A percentile compares a stretch with the other conserved stretches of the same genome.
These are phyloP conservation scores for Chionomys nivalis DNA, from an alignment of 2,113 vertebrate species.

Conservation along the genomic window DNA sequence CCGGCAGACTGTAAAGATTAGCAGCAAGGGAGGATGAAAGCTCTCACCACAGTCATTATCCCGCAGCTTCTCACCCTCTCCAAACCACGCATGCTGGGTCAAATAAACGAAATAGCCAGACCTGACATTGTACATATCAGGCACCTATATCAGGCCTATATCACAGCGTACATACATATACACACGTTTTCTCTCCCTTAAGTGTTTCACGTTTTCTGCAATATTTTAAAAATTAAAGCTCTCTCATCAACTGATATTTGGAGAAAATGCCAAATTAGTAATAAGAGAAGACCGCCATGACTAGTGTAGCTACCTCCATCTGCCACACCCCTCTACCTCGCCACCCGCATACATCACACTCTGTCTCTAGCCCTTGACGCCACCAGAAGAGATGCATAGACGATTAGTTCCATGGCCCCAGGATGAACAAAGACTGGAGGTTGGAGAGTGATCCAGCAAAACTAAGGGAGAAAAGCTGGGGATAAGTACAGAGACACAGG, in stretches of 20 bases:
- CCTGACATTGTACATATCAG: background rate
- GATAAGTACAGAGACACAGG: background rate
- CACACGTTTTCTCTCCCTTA: background rate
- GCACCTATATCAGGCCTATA: background rate
- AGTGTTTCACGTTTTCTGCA: background rate
- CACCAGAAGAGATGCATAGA: background rate
- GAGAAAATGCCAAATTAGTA: constrained; percentile 20
- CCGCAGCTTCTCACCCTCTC: background rate
- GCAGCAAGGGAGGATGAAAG: background rate
- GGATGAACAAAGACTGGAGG: background rate
- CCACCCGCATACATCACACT: background rate
- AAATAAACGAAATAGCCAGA: background rate
- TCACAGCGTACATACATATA: background rate
- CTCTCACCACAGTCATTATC: background rate
- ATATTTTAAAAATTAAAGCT: constrained; percentile 2
- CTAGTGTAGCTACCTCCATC: background rate
- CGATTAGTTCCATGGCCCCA: background rate
- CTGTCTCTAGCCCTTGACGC: background rate
- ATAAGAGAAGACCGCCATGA: background rate
- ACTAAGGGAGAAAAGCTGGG: background rate
- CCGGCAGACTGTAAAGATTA: background rate
- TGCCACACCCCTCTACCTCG: background rate
- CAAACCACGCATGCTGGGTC: background rate
- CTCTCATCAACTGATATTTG: background rate
- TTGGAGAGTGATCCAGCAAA: background rate